Percentiles rank a stretch among this genome's conserved stretches.
These are phyloP conservation scores for Merluccius polli DNA, from an alignment of 2,797 vertebrate species.

Conservation along the genomic window DNA sequence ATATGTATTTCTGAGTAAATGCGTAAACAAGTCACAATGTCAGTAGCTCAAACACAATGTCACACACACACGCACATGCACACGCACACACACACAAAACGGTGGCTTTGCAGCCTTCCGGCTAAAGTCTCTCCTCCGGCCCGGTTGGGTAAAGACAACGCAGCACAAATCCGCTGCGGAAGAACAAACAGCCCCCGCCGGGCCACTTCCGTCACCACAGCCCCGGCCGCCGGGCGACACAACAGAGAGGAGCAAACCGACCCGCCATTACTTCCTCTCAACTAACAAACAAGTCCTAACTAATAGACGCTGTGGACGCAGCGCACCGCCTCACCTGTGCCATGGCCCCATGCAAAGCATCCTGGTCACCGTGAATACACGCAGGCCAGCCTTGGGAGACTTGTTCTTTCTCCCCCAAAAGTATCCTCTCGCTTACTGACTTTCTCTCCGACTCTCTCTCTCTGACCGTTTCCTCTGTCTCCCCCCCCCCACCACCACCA, in stretches of 20 bases:
- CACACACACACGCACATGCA: not conserved
- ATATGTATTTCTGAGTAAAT: no score
- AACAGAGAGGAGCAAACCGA: not conserved
- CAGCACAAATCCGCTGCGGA: not conserved
- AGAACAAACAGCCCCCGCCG: not conserved
- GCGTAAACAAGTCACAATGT: no score
- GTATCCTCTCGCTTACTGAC: not conserved
- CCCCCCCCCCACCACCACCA: not conserved
- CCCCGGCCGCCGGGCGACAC: not conserved
- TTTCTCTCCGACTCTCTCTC: not conserved
- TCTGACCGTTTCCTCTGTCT: not conserved
- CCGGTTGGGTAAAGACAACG: not conserved
- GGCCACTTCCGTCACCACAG: not conserved
- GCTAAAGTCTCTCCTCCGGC: not conserved
- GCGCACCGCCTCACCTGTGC: not conserved
- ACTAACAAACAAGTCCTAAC: not conserved
- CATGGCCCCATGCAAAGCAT: not conserved
- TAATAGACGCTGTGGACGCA: not conserved
- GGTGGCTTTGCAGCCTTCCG: constrained; percentile 3
- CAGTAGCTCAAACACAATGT: not conserved
- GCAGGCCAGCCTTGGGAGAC: not conserved
- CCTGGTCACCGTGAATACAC: not conserved
- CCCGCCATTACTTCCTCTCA: not conserved
- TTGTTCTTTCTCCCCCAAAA: not conserved
- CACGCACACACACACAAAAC: not conserved